Percentiles rank a stretch among this genome's conserved stretches.
phyloP scores from a whole-genome alignment of 1,140 invertebrate species.

The Charaxes varanes region DNA sequence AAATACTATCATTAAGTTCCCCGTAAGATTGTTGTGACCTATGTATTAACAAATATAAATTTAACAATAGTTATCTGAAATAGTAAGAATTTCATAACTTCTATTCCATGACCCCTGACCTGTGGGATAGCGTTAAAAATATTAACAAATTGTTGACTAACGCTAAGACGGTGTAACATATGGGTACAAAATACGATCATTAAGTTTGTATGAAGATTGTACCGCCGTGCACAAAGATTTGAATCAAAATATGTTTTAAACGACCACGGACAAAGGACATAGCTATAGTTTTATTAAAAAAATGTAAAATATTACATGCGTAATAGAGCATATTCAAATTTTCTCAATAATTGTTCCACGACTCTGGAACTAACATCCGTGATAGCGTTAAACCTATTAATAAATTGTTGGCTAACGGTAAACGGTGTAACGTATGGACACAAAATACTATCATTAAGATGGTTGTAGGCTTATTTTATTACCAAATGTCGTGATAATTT shows the following conservation, averaged over 20 bases:
- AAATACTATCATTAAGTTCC: slow-evolving; percentile 9
- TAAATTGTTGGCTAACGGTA: slow-evolving; percentile 20
- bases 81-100: slow-evolving; percentile 30
- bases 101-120: slow-evolving; percentile 24
- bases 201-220: too few species aligned
- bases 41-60: too few species aligned
- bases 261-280: slow-evolving; percentile 21
- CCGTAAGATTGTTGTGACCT: too few species aligned
- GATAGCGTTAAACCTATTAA: slow-evolving; percentile 16
- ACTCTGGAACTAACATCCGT: slow-evolving; percentile 22
- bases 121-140: slow-evolving; percentile 19
- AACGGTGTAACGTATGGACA: slow-evolving; percentile 11
- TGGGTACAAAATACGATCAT: too few species aligned
- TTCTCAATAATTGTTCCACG: slow-evolving; percentile 23
- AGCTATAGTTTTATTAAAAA: too few species aligned
- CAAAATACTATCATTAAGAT: slow-evolving; percentile 9
- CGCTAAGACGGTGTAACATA: too few species aligned
- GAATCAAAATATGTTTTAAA: slow-evolving; percentile 24
- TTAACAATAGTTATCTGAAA: too few species aligned
- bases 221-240: too few species aligned
- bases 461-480: too few species aligned
- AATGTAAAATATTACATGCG: slow-evolving; percentile 25
- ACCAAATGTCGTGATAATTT: slow-evolving; percentile 14
- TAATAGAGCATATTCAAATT: slow-evolving; percentile 26
- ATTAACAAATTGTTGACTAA: too few species aligned